Percentiles rank a stretch among this genome's conserved stretches.
These are phyloP conservation scores for Microplitis demolitor DNA, from an alignment of 1,140 invertebrate genomes.

Conservation along the genomic window DNA sequence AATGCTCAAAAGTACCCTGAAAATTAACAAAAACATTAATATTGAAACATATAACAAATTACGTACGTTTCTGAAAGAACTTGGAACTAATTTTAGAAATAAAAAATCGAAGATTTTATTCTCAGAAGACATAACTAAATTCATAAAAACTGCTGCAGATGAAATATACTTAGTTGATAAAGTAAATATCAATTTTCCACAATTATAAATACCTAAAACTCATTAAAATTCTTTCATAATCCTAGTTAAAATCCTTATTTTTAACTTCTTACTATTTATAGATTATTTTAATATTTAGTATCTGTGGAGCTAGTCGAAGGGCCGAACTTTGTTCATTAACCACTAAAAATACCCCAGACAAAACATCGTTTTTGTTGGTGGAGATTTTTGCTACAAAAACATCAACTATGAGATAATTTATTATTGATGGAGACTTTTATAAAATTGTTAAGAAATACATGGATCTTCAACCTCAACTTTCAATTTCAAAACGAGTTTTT, in stretches of 20 bases:
- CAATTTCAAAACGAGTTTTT: slow-evolving; percentile 14
- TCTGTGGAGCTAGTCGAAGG: slow-evolving; percentile 18
- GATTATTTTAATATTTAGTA: slow-evolving; percentile 17
- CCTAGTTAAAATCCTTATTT: not conserved
- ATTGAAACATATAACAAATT: slow-evolving; percentile 11
- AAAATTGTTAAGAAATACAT: slow-evolving; percentile 1
- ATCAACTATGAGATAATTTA: slow-evolving; percentile 7
- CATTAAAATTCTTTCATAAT: not conserved
- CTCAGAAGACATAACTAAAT: slow-evolving; percentile 10
- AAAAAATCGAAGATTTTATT: slow-evolving; percentile 20
- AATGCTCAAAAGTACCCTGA: slow-evolving; percentile 14
- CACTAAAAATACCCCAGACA: not conserved
- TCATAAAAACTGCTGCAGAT: slow-evolving; percentile 1
- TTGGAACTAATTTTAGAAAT: not conserved
- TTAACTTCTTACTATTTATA: slow-evolving; percentile 3
- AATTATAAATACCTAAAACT: not conserved
- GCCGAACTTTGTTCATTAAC: slow-evolving; percentile 16
- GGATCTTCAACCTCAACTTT: slow-evolving; percentile 15
- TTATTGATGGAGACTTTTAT: slow-evolving; percentile 11
- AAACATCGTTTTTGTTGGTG: not conserved
- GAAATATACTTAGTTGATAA: not conserved
- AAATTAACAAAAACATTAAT: slow-evolving; percentile 3
- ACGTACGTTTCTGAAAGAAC: slow-evolving; percentile 5
- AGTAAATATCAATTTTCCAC: not conserved
- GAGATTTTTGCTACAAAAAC: slow-evolving; percentile 20